These are phyloP conservation scores for Podarcis siculus DNA, from an alignment of 2,797 vertebrate species.

Conservation along the genomic window DNA sequence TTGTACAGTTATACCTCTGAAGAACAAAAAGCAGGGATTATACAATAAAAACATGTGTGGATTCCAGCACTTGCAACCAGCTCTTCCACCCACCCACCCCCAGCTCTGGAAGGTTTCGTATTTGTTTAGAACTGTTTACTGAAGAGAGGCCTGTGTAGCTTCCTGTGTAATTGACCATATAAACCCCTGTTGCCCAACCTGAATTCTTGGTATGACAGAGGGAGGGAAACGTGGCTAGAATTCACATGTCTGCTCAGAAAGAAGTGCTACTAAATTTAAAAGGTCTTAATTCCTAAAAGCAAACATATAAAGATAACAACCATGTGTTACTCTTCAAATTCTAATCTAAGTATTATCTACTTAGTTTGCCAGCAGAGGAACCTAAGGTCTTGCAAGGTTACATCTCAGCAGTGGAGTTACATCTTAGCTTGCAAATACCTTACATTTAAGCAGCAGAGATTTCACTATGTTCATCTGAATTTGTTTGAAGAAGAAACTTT, in stretches of 20 bases:
- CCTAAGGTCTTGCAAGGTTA: not conserved
- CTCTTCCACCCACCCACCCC: not conserved
- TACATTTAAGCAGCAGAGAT: not conserved
- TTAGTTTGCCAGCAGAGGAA: not conserved
- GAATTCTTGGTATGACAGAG: not conserved
- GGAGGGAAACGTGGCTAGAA: not conserved
- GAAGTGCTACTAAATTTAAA: not conserved
- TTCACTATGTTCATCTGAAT: not conserved
- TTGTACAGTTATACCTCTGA: not conserved
- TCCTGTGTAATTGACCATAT: not conserved
- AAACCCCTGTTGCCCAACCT: not conserved
- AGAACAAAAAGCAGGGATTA: constrained; percentile 4
- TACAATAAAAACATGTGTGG: not conserved
- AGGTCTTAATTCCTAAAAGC: not conserved
- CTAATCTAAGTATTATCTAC: not conserved
- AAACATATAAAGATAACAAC: not conserved
- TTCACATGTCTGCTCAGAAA: not conserved
- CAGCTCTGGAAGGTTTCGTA: not conserved
- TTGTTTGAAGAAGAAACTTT: not conserved
- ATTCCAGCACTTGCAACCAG: not conserved
- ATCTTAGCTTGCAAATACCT: not conserved
- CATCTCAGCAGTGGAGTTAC: not conserved
- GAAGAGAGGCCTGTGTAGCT: not conserved
- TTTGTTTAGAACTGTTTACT: not conserved
- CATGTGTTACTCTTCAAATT: not conserved